Percentiles rank a stretch among this genome's conserved stretches.
Evolutionary conservation across 2,113 vertebrate species (phyloP).

Genomic region (Hepsetus odoe): DNA sequence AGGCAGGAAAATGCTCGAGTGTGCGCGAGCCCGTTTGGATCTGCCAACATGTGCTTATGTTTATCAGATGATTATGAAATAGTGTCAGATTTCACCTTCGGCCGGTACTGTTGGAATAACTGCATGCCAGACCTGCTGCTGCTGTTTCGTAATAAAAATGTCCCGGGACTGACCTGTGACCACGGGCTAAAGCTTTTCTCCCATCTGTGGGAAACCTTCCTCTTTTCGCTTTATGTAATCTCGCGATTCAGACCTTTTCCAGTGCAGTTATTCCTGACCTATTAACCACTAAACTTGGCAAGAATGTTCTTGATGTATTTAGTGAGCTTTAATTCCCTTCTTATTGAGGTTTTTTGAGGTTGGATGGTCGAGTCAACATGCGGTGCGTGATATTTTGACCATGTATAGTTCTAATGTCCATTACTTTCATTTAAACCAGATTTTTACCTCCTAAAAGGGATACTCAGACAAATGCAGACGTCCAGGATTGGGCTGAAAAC

Average conservation of each 20-base stretch:
- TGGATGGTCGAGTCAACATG: too few relatives aligned
- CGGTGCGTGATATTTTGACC: too few relatives aligned
- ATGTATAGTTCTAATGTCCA: too few relatives aligned
- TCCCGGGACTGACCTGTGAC: neutral
- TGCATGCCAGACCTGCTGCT: neutral
- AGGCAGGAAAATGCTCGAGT: neutral
- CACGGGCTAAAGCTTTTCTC: neutral
- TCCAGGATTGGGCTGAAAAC: too few relatives aligned
- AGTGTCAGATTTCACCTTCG: conserved; percentile 23
- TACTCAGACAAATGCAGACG: too few relatives aligned
- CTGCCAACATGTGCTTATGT: conserved; percentile 19
- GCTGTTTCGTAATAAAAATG: neutral
- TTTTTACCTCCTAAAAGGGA: too few relatives aligned
- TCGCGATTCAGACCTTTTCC: neutral
- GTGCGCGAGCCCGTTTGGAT: neutral
- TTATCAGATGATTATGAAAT: conserved; percentile 40
- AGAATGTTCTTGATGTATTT: neutral
- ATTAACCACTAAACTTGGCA: neutral
- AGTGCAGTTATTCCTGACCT: neutral
- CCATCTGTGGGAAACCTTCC: neutral
- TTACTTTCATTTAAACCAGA: too few relatives aligned
- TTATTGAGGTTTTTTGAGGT: too few relatives aligned
- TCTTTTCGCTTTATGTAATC: neutral
- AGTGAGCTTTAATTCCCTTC: neutral
- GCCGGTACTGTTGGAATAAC: conserved; percentile 7